Conservation (phyloP, 2,113 vertebrate genomes). For the Heterotilapia buettikoferi region DNA sequence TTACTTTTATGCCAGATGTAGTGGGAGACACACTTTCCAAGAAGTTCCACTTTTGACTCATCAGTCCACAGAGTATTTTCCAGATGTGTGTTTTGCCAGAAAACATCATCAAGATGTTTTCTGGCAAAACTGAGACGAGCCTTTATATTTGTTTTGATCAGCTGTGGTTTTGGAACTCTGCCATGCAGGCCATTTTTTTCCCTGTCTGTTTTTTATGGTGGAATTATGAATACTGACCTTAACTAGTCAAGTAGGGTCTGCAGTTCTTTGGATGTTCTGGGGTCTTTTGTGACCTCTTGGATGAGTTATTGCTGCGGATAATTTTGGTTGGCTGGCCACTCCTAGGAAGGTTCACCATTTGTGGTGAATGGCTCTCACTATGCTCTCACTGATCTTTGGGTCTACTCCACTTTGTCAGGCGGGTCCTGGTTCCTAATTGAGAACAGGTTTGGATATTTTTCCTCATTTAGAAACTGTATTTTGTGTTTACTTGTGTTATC, state of each 20-base stretch:
- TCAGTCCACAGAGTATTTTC: neutral
- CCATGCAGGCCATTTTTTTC: neutral
- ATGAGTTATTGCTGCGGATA: neutral
- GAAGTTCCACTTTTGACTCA: neutral
- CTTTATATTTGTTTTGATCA: neutral
- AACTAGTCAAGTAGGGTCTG: neutral
- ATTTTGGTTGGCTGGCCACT: neutral
- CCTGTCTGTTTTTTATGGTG: neutral
- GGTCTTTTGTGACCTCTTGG: neutral
- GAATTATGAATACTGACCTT: neutral
- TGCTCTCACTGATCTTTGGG: neutral
- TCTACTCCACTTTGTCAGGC: neutral
- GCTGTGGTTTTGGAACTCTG: neutral
- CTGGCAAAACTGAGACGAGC: neutral
- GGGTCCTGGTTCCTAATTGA: neutral
- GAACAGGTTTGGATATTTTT: neutral
- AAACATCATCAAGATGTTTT: neutral
- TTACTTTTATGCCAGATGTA: neutral
- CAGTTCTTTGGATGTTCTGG: neutral
- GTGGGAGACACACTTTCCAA: neutral
- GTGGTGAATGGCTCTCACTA: neutral
- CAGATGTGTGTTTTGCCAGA: no score
- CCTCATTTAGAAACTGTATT: neutral
- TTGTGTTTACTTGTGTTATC: neutral
- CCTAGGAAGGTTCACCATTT: neutral